Evolutionary conservation across 2,113 vertebrate species (phyloP), one percentile per base, ranked within the genome.

Genomic region (Rana temporaria): DNA sequence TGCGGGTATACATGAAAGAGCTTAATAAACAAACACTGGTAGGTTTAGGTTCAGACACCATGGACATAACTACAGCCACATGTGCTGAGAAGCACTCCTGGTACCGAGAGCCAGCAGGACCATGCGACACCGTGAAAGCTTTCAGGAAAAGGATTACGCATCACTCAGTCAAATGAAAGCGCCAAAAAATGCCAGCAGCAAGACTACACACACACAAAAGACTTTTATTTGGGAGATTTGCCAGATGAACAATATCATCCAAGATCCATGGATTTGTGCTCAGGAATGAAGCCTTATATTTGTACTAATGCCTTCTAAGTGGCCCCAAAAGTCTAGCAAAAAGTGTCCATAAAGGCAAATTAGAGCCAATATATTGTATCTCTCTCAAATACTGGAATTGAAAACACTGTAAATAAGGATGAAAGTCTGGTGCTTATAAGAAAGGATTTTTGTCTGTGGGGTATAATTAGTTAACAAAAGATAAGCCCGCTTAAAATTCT

Each of bases 71-170:
- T 19, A 60, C 11, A 60, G 78, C 52, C 66, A 70, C 78, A 80
- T 62, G 66, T 80, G 55, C 78, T 17, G 55, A 56, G 55, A n/a
- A n/a, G n/a, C n/a, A n/a, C 30, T 59, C 55, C 59, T 77, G 59
- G 22, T 70, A 60, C 69, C 8, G 32, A 60, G 66, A 80, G 66
- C 66, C 32, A 20, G 66, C 78, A 60, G 78, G 32, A 70, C 55
- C 66, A 52, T 9, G 8, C 32, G 55, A 59, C 15, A 32, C 12
- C 3, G 24, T 18, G 53, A 66, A 70, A 60, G 19, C 65, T 26
- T 60, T 19, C 65, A 59, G 65, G 15, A 78, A 48, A 14, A 56
- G 65, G 17, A 69, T 22, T n/a, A 18, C 15, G 53, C 52, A 16
- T 5, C 14, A 3, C n/a, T 22, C 22, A 12, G 14, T 14, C 9